Base-by-base conservation (phyloP, 2,113 vertebrate genomes). In the Plestiodon gilberti region DNA sequence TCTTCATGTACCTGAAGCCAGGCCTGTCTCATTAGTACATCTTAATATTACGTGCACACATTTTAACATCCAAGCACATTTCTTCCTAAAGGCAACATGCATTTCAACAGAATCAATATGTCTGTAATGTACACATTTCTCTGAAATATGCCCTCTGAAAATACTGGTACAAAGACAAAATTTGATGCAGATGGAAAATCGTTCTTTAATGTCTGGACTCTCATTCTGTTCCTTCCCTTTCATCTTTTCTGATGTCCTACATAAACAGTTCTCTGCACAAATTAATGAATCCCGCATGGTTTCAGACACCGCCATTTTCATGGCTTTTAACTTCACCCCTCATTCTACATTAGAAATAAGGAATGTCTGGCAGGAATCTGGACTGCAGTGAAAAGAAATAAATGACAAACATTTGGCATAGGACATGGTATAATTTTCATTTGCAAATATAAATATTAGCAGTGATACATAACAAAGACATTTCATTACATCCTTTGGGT, bases 331-430 rank as follows among this genome's bases (percentile, higher is more conserved):
- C 33, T 86, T 90, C 88, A 78, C 89, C 89, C 87, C 85, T 87
- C 90, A 43, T 93, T 94, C 85, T 84, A 86, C 90, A 93, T 91
- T 57, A 90, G 86, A 80, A 89, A 89, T 22, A 74, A 86, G 64
- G 76, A 22, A 77, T 76, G 30, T 48, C 82, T 93, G 83, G 86
- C 62, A 90, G 82, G 65, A 82, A 35, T 78, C 59, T 82, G 74
- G 86, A 61, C 14, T 57, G 38, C 75, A 57, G 70, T 92, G 30
- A 88, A 48, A 71, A 83, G 69, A 93, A 94, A 91, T 73, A 88
- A 90, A 86, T 22, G 84, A 85, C 93, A 95, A 87, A 88, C 84
- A 91, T 89, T 89, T 78, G 84, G 23, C 84, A 87, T 25, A 87
- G 17, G 75, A 59, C 87, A 81, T 78, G 85, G 62, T 65, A 87